These are phyloP conservation scores for Nephila pilipes DNA, from an alignment of 1,140 invertebrate genomes.

Conservation along the genomic window DNA sequence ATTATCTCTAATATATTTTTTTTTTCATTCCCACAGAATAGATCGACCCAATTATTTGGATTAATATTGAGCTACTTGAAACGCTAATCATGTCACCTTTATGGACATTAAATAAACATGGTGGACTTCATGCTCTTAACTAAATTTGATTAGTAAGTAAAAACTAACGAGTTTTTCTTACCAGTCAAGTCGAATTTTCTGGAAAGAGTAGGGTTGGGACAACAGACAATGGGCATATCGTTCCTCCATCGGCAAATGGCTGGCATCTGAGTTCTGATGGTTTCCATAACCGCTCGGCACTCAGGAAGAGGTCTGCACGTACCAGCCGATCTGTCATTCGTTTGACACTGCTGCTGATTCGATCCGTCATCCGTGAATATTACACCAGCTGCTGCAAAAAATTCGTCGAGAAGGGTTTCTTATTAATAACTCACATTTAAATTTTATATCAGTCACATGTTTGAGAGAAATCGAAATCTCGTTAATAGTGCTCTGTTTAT, in stretches of 20 bases:
- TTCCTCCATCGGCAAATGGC: slow-evolving; percentile 43
- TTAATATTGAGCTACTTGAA: too few species aligned
- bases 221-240: slow-evolving; percentile 58
- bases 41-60: too few species aligned
- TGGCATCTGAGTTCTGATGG: background rate
- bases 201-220: slow-evolving; percentile 50
- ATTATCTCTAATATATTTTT: too few species aligned
- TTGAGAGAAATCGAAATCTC: too few species aligned
- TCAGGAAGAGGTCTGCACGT: slow-evolving; percentile 24
- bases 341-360: background rate
- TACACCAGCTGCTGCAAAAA: slow-evolving; percentile 25
- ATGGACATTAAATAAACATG: too few species aligned
- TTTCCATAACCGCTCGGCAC: slow-evolving; percentile 42
- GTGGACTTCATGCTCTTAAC: background rate
- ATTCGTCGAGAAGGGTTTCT: too few species aligned
- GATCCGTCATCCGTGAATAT: background rate
- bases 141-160: background rate
- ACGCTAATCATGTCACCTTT: too few species aligned
- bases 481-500: too few species aligned
- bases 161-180: background rate
- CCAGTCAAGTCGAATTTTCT: slow-evolving; percentile 32
- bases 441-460: too few species aligned
- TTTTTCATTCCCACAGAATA: too few species aligned
- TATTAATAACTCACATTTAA: too few species aligned
- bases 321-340: background rate